A percentile compares a stretch with the other conserved stretches of the same genome.
Conservation (phyloP, 2,888 invertebrate genomes). For the Stenodera caucasica region DNA sequence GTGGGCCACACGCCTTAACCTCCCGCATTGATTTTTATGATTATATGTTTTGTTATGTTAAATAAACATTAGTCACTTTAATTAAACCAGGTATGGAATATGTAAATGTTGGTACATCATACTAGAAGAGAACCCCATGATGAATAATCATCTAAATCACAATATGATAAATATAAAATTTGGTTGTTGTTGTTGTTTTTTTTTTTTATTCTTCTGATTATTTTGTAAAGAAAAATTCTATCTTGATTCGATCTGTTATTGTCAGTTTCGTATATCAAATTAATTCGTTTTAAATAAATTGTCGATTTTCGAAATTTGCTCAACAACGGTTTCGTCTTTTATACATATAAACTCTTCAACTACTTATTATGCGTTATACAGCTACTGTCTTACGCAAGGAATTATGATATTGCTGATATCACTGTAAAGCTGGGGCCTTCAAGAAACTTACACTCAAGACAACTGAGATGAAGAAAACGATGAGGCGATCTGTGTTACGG, state of each 20-base stretch:
- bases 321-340: constrained; percentile 4
- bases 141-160: constrained; percentile 46
- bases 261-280: too few species aligned
- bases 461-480: background rate
- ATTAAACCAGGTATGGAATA: constrained; percentile 51
- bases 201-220: background rate
- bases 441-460: constrained; percentile 1
- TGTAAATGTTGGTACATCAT: constrained; percentile 43
- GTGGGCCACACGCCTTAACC: constrained; percentile 50
- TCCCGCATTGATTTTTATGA: constrained; percentile 51
- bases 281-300: too few species aligned
- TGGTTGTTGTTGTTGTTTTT: too few species aligned
- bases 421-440: constrained; percentile 38
- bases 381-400: constrained; percentile 54
- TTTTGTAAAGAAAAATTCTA: background rate
- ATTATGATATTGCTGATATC: constrained; percentile 55
- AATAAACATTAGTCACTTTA: constrained; percentile 55
- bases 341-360: constrained; percentile 16
- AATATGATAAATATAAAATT: constrained; percentile 48
- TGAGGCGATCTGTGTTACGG: constrained; percentile 2
- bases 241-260: constrained; percentile 9
- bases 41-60: constrained; percentile 55
- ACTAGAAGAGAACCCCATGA: constrained; percentile 28
- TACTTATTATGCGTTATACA: constrained; percentile 41
- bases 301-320: background rate